Evolutionary conservation across 1,140 invertebrate genomes (phyloP), one percentile per base, ranked within the genome.

Genomic region (Rhagoletis zephyria): DNA sequence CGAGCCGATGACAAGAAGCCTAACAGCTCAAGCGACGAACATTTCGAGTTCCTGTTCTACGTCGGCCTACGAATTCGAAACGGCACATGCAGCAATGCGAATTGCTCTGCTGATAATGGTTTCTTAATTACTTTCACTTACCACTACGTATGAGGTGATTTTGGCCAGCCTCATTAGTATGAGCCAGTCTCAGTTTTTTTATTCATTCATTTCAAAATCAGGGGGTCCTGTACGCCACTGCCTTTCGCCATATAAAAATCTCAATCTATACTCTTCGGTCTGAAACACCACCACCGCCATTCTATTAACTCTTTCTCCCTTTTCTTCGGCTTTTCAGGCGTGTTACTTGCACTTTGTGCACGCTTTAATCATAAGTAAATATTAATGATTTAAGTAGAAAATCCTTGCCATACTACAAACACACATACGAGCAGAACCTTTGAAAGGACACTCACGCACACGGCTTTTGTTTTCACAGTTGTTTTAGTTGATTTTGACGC

Each of bases 351-450:
- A 81, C 19, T 81, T 81, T 81, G 30, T 30, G 48, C 59, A 56
- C 48, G 48, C 19, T 81, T 81, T 81, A 81, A 81, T 81, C 48
- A 81, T 81, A 81, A 81, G 74, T 81, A 81, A 81, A 81, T 81
- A 81, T 81, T 81, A 81, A 81, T 81, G 74, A 81, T 81, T 81
- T 81, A 81, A 81, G 48, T 81, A 81, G 74, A 81, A 81, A 81
- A 81, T 81, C 74, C 74, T 81, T 19, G 45, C 10, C 42, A 14
- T 12, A 14, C 9, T 48, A 81, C 16, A 51, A 6, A 81, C 2
- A 56, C 45, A 74, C 65, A 67, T 48, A n/a, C 42, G 48, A n/a
- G 45, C 48, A 10, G 4, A 81, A 56, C 7, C 51, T 81, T 81
- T 81, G 74, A 9, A 81, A 56, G 74, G n/a, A 81, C n/a, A 81